Conservation (phyloP, 1,140 invertebrate species). For the Bombus vancouverensis region DNA sequence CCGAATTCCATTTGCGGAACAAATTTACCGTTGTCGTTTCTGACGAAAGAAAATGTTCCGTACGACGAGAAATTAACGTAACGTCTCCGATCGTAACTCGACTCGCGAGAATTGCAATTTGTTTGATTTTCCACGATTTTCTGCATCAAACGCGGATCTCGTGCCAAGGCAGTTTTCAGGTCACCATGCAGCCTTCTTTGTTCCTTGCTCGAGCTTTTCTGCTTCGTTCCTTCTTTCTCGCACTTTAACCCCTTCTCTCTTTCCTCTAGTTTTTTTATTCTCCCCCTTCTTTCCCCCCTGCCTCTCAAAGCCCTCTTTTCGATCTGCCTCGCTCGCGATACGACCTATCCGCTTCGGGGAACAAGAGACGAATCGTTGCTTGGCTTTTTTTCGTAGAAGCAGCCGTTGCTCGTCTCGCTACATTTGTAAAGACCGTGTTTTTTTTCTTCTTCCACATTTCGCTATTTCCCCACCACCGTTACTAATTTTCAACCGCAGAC, state of each 20-base stretch:
- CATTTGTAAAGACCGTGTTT: conserved; percentile 56
- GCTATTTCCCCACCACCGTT: not conserved
- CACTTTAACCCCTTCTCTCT: not conserved
- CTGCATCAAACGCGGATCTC: no score
- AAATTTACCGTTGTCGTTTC: no score
- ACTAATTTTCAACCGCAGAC: conserved; percentile 41
- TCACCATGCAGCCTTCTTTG: not conserved
- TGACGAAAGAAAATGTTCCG: no score
- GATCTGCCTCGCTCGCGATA: not conserved
- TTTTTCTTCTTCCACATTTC: not conserved
- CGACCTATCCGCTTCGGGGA: not conserved
- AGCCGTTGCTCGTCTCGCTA: conserved; percentile 64
- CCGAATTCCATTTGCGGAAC: no score
- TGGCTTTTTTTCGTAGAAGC: conserved; percentile 46
- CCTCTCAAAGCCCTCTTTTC: not conserved
- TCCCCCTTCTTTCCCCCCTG: not conserved
- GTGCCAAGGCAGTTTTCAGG: no score
- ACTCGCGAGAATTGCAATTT: no score
- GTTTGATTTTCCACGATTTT: no score
- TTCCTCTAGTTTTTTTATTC: conserved; percentile 19
- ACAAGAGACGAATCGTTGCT: not conserved
- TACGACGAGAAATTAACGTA: no score
- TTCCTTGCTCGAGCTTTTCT: not conserved
- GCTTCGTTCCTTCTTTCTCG: conserved; percentile 33
- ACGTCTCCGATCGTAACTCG: no score